Conservation (phyloP, 1,140 invertebrate genomes). For the Platorchestia sp. region DNA sequence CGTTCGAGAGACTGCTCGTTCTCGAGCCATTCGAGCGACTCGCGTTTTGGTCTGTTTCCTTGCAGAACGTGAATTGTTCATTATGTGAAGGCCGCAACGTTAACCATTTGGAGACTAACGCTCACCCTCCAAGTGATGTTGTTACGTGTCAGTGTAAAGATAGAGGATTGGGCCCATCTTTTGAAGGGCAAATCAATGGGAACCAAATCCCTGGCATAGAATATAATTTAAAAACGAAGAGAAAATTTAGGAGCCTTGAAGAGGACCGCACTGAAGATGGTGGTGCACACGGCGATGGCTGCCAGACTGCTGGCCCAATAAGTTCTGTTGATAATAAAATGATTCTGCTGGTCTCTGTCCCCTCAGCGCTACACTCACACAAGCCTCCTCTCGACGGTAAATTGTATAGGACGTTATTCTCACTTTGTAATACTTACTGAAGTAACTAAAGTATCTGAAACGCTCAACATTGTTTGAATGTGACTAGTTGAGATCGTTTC, state of each 20-base stretch:
- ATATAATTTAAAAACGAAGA: neutral
- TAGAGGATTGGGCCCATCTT: neutral
- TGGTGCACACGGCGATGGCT: neutral
- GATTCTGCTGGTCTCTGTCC: neutral
- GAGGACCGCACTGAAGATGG: neutral
- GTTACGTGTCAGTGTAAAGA: neutral
- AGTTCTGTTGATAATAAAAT: neutral
- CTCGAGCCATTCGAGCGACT: neutral
- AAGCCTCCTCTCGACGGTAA: slow-evolving; percentile 38
- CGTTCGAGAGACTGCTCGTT: slow-evolving; percentile 9
- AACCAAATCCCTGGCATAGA: neutral
- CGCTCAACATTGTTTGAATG: neutral
- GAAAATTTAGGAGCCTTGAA: neutral
- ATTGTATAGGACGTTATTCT: neutral
- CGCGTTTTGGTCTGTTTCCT: neutral
- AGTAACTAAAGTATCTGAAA: neutral
- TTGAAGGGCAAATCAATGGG: neutral
- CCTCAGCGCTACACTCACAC: slow-evolving; percentile 32
- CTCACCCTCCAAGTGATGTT: neutral
- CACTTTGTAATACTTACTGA: neutral
- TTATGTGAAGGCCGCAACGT: neutral
- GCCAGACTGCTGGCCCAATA: neutral
- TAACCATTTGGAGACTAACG: neutral
- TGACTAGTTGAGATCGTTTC: neutral
- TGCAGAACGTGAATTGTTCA: neutral